Base-by-base conservation (phyloP, 2,113 vertebrate species). In the Clupea harengus region DNA sequence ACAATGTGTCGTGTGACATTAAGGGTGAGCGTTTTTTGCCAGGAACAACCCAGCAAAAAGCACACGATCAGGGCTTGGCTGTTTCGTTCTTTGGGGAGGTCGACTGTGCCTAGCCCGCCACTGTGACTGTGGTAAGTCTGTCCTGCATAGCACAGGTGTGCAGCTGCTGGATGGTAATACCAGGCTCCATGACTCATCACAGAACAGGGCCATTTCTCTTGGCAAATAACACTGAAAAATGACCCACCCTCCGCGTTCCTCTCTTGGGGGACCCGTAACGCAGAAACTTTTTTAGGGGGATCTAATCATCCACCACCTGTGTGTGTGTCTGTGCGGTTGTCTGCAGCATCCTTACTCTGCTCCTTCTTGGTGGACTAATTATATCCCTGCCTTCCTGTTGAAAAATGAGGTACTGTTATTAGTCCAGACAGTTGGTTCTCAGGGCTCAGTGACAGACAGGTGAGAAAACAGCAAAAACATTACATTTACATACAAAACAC, bases 291-390 rank as follows among this genome's bases (percentile, higher is more conserved):
- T 25, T 28, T 28, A 67, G 9, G 18, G 57, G 57, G 18, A 17
- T 18, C 11, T 15, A 22, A 4, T 60, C 18, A 25, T 2, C n/a
- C 25, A 25, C 64, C 64, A 67, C n/a, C 64, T 67, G 64, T 85
- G 39, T 45, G 49, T 60, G 13, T 86, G 3, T 54, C n/a, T 72
- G 75, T 78, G 60, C 32, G n/a, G 88, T 81, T 82, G 52, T 7
- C 10, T 78, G 84, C 85, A 64, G 64, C n/a, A 67, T 25, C n/a
- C 3, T 28, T 28, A 13, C 22, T 25, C 57, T 64, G n/a, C 54
- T 28, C n/a, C 64, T 28, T 25, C n/a, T 67, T n/a, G 7, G 64
- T 28, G 60, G 10, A 25, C 22, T 64, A 64, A 2, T 64, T 64
- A 64, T 64, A n/a, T 67, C 64, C n/a, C n/a, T 28, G 9, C 64